Percentiles rank a stretch among this genome's conserved stretches.
Conservation (phyloP, 2,797 vertebrate species). For the Fistularia commersonii region DNA sequence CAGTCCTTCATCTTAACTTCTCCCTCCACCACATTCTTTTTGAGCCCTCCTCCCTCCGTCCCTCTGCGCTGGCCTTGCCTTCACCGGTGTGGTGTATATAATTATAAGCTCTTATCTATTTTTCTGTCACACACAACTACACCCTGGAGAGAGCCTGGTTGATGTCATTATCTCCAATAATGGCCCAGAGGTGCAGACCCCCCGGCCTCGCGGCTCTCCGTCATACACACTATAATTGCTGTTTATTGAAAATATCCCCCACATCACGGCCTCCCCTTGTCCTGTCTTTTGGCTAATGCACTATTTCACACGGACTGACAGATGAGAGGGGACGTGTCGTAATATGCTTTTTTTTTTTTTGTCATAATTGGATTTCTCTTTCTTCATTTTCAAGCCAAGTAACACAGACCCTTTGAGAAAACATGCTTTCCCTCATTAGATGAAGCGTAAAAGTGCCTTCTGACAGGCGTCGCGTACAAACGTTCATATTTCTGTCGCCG, state of each 20-base stretch:
- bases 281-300: slow-evolving; percentile 18
- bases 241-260: slow-evolving; percentile 59
- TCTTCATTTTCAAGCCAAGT: slow-evolving; percentile 41
- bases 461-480: too few species aligned
- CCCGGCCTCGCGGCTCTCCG: slow-evolving; percentile 20
- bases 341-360: slow-evolving; percentile 26
- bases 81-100: slow-evolving; percentile 58
- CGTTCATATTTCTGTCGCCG: too few species aligned
- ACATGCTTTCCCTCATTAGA: slow-evolving; percentile 39
- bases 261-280: slow-evolving; percentile 11
- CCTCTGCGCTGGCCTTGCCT: slow-evolving; percentile 10
- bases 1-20: slow-evolving; percentile 2
- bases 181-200: slow-evolving; percentile 48
- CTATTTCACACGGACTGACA: slow-evolving; percentile 14
- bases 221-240: slow-evolving; percentile 48
- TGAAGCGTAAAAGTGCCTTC: too few species aligned
- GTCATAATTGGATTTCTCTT: slow-evolving; percentile 50
- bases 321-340: slow-evolving; percentile 26
- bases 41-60: too few species aligned
- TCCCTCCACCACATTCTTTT: slow-evolving; percentile 6
- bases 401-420: slow-evolving; percentile 40
- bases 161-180: slow-evolving; percentile 70
- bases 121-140: slow-evolving; percentile 64
- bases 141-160: slow-evolving; percentile 54
- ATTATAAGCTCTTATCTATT: slow-evolving; percentile 68